Percentiles rank a stretch among this genome's conserved stretches.
These are phyloP conservation scores for Drosophila anceps DNA, from an alignment of 2,888 invertebrate genomes.

Conservation along the genomic window DNA sequence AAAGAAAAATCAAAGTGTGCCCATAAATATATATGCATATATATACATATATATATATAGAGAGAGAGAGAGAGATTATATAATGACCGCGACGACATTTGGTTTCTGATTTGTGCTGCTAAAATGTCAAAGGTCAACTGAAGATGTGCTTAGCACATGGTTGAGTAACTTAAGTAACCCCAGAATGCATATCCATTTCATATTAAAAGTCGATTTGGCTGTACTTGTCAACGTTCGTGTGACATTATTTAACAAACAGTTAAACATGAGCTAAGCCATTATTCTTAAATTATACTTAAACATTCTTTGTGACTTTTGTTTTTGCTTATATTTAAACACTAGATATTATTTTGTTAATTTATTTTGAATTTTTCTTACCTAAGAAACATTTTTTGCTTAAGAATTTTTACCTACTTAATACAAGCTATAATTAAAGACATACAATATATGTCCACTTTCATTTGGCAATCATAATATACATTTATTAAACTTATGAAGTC, in stretches of 20 bases:
- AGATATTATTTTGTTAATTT: too few relatives aligned
- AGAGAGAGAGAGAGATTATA: background rate
- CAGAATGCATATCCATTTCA: background rate
- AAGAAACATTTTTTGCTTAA: too few relatives aligned
- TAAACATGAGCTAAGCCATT: background rate
- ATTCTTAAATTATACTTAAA: too few relatives aligned
- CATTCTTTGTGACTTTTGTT: too few relatives aligned
- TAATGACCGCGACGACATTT: slow-evolving; percentile 49
- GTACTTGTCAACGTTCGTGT: background rate
- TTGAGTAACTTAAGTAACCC: too few relatives aligned
- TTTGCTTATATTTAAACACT: too few relatives aligned
- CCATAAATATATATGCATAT: slow-evolving; percentile 6
- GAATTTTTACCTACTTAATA: too few relatives aligned
- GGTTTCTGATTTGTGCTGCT: slow-evolving; percentile 26
- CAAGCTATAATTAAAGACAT: too few relatives aligned
- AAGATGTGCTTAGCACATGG: slow-evolving; percentile 22
- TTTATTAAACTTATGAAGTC: too few relatives aligned
- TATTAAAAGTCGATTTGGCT: background rate
- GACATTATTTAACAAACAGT: background rate
- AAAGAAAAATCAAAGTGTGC: slow-evolving; percentile 37
- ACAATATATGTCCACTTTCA: too few relatives aligned
- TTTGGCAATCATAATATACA: too few relatives aligned
- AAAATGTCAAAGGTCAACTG: slow-evolving; percentile 54
- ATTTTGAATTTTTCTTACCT: too few relatives aligned
- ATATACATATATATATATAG: background rate